Evolutionary conservation across 1,140 invertebrate genomes (phyloP), one percentile per base, ranked within the genome.

Genomic region (Hormaphis cornu): DNA sequence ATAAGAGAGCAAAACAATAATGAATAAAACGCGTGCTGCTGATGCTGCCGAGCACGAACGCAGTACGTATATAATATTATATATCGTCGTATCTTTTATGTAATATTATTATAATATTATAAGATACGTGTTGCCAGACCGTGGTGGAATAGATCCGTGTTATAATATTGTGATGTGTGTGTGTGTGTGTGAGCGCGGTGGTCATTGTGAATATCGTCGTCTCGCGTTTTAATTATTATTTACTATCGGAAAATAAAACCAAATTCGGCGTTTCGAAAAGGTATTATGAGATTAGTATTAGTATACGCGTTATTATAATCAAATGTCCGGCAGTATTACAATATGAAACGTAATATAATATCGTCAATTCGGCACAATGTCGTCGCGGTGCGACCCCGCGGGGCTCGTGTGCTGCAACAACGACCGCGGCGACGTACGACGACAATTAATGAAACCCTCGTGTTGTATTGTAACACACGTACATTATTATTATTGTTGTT

Each of bases 181-280:
- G n/a, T n/a, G n/a, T n/a, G n/a, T n/a, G n/a, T 40, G 20, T 58
- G 33, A 35, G 40, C 37, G 54, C 54, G 22, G 54, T 20, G 54
- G 33, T 58, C 54, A 58, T 58, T 58, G 54, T 58, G 54, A 58
- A 58, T n/a, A n/a, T n/a, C n/a, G n/a, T n/a, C n/a, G n/a, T n/a
- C n/a, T 24, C 33, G 54, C 35, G 54, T 58, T 58, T 58, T 58
- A 58, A 58, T 58, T 58, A n/a, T n/a, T n/a, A n/a, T n/a, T n/a
- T n/a, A n/a, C n/a, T n/a, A 58, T 56, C 35, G 12, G 53, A 37
- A 56, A 30, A 20, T 56, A 56, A 37, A n/a, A n/a, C n/a, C n/a
- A n/a, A n/a, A n/a, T n/a, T n/a, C n/a, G n/a, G n/a, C n/a, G n/a
- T n/a, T n/a, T n/a, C n/a, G n/a, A n/a, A n/a, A n/a, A n/a, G n/a